Evolutionary conservation across 2,888 invertebrate species (phyloP).

Genomic region (Trissoscelio sp.): DNA sequence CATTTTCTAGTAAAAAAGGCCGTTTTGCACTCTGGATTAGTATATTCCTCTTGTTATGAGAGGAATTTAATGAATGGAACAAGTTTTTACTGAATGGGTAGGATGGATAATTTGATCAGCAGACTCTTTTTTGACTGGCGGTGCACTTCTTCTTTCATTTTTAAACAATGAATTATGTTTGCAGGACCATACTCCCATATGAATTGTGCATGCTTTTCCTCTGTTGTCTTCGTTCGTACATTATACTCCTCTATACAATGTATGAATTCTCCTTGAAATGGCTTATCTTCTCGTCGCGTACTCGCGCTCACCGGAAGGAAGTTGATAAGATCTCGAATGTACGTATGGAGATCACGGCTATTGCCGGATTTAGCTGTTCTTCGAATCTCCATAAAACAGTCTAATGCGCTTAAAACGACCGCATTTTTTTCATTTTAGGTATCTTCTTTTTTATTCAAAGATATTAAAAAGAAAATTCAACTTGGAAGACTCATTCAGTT

Average conservation of each 20-base stretch:
- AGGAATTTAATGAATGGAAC: too few relatives aligned
- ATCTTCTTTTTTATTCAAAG: too few relatives aligned
- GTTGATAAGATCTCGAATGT: constrained; percentile 69
- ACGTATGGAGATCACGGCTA: constrained; percentile 66
- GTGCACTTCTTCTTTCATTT: too few relatives aligned
- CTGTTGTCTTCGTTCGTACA: constrained; percentile 36
- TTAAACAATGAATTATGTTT: neutral
- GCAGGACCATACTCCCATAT: constrained; percentile 20
- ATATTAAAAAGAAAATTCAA: too few relatives aligned
- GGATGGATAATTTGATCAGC: too few relatives aligned
- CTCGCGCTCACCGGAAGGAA: constrained; percentile 70
- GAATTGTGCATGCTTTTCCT: constrained; percentile 33
- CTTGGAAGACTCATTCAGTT: too few relatives aligned
- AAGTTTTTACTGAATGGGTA: too few relatives aligned
- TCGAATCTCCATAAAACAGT: constrained; percentile 60
- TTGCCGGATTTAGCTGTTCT: constrained; percentile 61
- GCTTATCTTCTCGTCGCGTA: constrained; percentile 67
- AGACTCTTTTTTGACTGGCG: neutral
- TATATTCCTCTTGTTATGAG: too few relatives aligned
- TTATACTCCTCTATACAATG: constrained; percentile 45
- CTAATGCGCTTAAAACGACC: constrained; percentile 43
- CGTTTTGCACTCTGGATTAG: too few relatives aligned
- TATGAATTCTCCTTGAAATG: constrained; percentile 67
- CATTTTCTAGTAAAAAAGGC: too few relatives aligned
- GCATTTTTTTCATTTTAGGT: too few relatives aligned